These are phyloP conservation scores for Eilema sororculum DNA, from an alignment of 2,888 invertebrate genomes.

Conservation along the genomic window DNA sequence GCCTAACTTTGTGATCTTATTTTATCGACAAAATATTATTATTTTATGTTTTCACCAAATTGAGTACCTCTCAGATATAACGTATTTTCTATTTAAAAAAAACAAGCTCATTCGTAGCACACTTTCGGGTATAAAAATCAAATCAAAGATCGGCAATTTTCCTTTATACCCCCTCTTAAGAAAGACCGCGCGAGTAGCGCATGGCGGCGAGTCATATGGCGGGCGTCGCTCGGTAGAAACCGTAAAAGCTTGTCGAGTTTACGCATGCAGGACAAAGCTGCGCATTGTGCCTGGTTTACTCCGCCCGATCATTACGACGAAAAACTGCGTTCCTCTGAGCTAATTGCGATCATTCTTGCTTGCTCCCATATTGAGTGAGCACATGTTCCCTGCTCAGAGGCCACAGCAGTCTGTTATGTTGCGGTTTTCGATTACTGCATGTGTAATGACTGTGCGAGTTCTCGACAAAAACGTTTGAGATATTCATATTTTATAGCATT, in stretches of 20 bases:
- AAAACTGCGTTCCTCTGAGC: conserved; percentile 62
- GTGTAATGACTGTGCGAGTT: conserved; percentile 65
- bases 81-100: too few species aligned
- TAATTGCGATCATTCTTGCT: conserved; percentile 74
- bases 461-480: conserved; percentile 60
- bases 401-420: conserved; percentile 72
- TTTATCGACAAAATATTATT: too few species aligned
- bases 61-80: too few species aligned
- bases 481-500: conserved; percentile 64
- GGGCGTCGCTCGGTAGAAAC: conserved; percentile 71
- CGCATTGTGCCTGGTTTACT: conserved; percentile 58
- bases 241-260: conserved; percentile 76
- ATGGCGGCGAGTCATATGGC: conserved; percentile 73
- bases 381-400: conserved; percentile 74
- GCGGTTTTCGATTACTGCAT: conserved; percentile 79
- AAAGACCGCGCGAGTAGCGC: conserved; percentile 20
- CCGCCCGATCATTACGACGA: conserved; percentile 69
- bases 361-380: conserved; percentile 71
- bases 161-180: too few species aligned
- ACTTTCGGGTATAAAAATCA: too few species aligned
- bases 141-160: too few species aligned
- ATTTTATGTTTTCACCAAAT: too few species aligned
- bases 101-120: too few species aligned
- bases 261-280: conserved; percentile 58
- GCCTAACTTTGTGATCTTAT: too few species aligned